These are phyloP conservation scores for Sabellastarte sp. DNA, from an alignment of 2,888 invertebrate species.

Conservation along the genomic window DNA sequence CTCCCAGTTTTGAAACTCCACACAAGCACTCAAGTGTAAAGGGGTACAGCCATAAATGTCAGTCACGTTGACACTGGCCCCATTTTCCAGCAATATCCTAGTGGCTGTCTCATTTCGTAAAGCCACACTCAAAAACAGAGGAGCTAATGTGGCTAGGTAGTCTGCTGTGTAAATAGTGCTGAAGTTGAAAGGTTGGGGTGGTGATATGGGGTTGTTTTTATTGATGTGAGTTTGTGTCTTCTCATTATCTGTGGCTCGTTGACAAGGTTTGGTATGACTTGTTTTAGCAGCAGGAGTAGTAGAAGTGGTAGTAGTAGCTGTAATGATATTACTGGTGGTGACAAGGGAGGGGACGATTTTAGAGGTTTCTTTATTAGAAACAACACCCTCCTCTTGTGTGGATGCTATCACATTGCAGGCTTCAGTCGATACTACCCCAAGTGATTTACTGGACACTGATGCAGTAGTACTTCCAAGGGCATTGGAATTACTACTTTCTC, in stretches of 20 bases:
- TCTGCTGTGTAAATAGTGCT: constrained; percentile 61
- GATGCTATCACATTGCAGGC: too few species aligned
- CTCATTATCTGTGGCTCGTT: neutral
- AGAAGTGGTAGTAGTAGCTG: too few species aligned
- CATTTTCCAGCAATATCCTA: constrained; percentile 64
- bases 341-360: neutral
- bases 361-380: neutral
- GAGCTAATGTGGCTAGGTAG: constrained; percentile 64
- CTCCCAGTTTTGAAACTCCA: constrained; percentile 64
- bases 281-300: neutral
- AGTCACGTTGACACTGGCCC: constrained; percentile 63
- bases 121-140: constrained; percentile 65
- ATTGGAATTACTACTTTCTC: neutral
- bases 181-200: constrained; percentile 32
- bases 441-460: neutral
- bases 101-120: constrained; percentile 64
- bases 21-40: constrained; percentile 65
- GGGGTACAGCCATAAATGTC: constrained; percentile 65
- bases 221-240: neutral
- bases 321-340: neutral
- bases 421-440: neutral
- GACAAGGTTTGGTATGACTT: too few species aligned
- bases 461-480: too few species aligned
- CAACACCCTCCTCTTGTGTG: neutral
- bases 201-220: neutral